Conservation (phyloP, 2,888 invertebrate genomes). For the Drosophila histrio region DNA sequence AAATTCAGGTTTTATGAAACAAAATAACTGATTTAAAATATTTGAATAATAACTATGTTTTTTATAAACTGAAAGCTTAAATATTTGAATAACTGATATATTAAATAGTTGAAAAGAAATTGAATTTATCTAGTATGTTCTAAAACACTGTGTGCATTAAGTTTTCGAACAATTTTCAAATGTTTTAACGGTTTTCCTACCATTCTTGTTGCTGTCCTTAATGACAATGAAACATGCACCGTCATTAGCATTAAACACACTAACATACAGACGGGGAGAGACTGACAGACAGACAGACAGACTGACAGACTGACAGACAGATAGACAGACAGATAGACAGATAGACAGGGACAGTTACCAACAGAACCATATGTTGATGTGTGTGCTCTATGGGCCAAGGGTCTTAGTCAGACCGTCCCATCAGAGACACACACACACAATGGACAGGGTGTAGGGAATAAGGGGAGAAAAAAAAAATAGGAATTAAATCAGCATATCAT, state of each 20-base stretch:
- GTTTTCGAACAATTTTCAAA: constrained; percentile 17
- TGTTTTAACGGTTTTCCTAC: constrained; percentile 40
- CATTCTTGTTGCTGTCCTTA: constrained; percentile 17
- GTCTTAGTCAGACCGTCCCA: constrained; percentile 42
- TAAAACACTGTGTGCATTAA: neutral
- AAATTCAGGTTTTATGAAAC: no score
- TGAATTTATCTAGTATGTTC: no score
- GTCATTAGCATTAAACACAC: constrained; percentile 57
- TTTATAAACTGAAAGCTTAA: neutral
- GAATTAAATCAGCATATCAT: constrained; percentile 74
- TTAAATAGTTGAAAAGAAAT: neutral
- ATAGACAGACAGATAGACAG: no score
- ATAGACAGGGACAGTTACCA: constrained; percentile 3
- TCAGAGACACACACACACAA: neutral
- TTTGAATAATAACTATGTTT: no score
- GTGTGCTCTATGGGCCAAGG: constrained; percentile 43
- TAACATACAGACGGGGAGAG: constrained; percentile 8
- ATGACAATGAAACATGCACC: constrained; percentile 63
- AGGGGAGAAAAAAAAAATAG: constrained; percentile 10
- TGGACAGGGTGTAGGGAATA: neutral
- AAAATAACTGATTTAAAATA: no score
- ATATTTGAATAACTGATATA: neutral
- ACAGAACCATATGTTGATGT: constrained; percentile 28
- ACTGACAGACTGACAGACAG: no score
- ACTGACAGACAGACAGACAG: constrained; percentile 13